phyloP scores from a whole-genome alignment of 2,888 invertebrate genomes.

The Sarcophaga variegata region DNA sequence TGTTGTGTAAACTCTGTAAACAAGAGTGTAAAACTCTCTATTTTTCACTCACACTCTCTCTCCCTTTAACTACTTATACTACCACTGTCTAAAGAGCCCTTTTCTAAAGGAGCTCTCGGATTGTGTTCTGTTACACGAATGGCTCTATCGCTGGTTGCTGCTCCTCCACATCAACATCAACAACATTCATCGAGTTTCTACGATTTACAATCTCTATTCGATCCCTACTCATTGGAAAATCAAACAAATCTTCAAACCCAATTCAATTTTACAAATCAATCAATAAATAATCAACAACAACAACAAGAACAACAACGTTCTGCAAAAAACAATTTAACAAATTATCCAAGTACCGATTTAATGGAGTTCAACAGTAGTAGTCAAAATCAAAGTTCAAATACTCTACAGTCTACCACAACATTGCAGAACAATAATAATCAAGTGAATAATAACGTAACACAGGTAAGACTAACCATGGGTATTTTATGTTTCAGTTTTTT shows the following conservation, averaged over 20 bases:
- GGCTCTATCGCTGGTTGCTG: conserved; percentile 80
- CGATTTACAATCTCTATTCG: conserved; percentile 80
- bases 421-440: conserved; percentile 55
- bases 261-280: conserved; percentile 64
- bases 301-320: conserved; percentile 71
- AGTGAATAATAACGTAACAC: conserved; percentile 55
- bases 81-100: conserved; percentile 45
- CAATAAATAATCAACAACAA: conserved; percentile 61
- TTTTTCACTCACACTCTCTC: background rate
- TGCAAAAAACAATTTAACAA: conserved; percentile 73
- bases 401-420: conserved; percentile 28
- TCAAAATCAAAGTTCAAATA: conserved; percentile 46
- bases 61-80: background rate
- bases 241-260: conserved; percentile 71
- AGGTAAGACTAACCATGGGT: conserved; percentile 34
- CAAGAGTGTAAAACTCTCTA: background rate
- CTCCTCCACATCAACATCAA: conserved; percentile 59
- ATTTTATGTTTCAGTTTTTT: background rate
- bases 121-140: conserved; percentile 75
- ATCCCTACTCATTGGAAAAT: conserved; percentile 75
- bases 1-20: conserved; percentile 40
- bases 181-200: conserved; percentile 78
- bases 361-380: conserved; percentile 78
- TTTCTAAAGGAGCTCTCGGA: conserved; percentile 49
- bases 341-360: conserved; percentile 77